Evolutionary conservation across 2,113 vertebrate species (phyloP).

Genomic region (Cephalopterus ornatus): DNA sequence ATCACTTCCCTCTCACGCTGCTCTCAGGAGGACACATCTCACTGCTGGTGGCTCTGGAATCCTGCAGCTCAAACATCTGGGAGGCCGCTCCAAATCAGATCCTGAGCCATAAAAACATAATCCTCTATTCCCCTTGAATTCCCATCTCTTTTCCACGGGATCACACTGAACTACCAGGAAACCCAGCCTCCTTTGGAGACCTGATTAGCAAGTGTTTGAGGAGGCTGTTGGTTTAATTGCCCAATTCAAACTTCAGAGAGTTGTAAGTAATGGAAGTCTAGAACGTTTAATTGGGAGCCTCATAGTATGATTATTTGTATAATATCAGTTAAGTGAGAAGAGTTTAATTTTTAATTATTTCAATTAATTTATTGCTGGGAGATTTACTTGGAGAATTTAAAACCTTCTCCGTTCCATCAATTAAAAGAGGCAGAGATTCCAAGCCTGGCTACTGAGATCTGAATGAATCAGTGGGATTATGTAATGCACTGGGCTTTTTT

Average conservation of each 20-base stretch:
- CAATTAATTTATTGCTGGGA: slow-evolving; percentile 75
- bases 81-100: neutral
- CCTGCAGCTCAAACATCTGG: neutral
- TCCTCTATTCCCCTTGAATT: neutral
- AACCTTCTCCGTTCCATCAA: slow-evolving; percentile 52
- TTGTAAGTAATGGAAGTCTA: slow-evolving; percentile 68
- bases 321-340: slow-evolving; percentile 63
- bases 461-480: slow-evolving; percentile 27
- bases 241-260: slow-evolving; percentile 72
- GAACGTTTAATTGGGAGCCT: slow-evolving; percentile 71
- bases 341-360: slow-evolving; percentile 77
- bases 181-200: slow-evolving; percentile 44
- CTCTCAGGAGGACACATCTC: neutral
- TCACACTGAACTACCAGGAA: neutral
- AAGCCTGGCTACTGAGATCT: slow-evolving; percentile 9
- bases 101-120: neutral
- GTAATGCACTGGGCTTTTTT: slow-evolving; percentile 1
- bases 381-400: slow-evolving; percentile 71
- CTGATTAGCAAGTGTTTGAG: slow-evolving; percentile 8
- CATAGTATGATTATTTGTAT: slow-evolving; percentile 70
- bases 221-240: slow-evolving; percentile 63
- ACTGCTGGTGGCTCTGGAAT: neutral
- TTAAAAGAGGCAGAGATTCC: slow-evolving; percentile 63
- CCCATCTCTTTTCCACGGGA: neutral
- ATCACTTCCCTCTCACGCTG: neutral